These are phyloP conservation scores for Neoitamus cyanurus DNA, from an alignment of 2,888 invertebrate species.

Conservation along the genomic window DNA sequence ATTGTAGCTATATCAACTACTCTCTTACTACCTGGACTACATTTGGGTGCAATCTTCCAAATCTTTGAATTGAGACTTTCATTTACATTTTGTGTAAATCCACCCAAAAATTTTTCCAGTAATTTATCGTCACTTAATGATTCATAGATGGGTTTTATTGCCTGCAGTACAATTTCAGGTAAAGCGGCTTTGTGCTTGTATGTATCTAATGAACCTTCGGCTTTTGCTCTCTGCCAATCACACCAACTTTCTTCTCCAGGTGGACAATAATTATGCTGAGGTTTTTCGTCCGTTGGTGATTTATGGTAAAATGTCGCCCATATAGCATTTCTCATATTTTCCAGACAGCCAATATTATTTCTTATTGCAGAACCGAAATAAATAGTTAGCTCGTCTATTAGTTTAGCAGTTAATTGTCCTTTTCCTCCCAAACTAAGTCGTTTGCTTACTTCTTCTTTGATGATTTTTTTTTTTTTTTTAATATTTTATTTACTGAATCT, in stretches of 20 bases:
- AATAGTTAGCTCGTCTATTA: constrained; percentile 56
- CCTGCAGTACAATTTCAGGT: constrained; percentile 46
- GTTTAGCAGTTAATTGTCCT: constrained; percentile 56
- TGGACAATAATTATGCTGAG: constrained; percentile 57
- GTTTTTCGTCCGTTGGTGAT: constrained; percentile 57
- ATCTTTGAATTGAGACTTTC: constrained; percentile 10
- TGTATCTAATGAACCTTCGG: constrained; percentile 16
- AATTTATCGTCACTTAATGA: constrained; percentile 36
- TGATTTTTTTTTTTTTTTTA: no score
- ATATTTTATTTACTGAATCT: no score
- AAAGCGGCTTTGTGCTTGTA: constrained; percentile 46
- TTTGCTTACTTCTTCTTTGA: no score
- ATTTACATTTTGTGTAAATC: constrained; percentile 54
- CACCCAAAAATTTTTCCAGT: not conserved
- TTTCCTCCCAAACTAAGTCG: constrained; percentile 51
- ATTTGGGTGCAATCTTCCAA: constrained; percentile 27
- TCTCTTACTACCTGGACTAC: constrained; percentile 12
- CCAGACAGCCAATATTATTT: constrained; percentile 55
- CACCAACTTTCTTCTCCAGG: constrained; percentile 52
- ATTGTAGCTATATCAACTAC: constrained; percentile 30
- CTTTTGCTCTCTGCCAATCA: constrained; percentile 50
- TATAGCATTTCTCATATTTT: constrained; percentile 57
- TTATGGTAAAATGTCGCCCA: constrained; percentile 58
- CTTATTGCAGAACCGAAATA: constrained; percentile 59
- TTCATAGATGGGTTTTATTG: constrained; percentile 53